Evolutionary conservation across 2,797 vertebrate genomes (phyloP).

Genomic region (Petrocephalus schoutedeni): DNA sequence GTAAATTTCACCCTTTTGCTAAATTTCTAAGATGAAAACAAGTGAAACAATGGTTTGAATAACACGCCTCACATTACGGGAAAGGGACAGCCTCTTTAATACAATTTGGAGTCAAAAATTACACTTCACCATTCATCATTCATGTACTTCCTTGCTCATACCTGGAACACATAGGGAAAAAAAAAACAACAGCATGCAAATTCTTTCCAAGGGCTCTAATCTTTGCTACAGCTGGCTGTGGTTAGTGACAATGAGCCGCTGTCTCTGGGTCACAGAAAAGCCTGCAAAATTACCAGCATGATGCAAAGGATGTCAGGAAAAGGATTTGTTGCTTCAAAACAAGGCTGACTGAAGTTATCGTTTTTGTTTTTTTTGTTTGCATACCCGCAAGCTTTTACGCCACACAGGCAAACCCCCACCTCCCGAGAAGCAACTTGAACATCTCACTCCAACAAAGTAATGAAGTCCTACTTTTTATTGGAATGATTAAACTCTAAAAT

Average conservation of each 20-base stretch:
- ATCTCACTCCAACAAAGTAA: conserved; percentile 55
- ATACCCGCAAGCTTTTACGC: not conserved
- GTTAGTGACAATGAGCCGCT: conserved; percentile 34
- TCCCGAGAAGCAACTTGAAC: not conserved
- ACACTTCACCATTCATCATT: conserved; percentile 76
- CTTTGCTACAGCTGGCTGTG: conserved; percentile 18
- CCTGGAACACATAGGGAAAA: conserved; percentile 65
- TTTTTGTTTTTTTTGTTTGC: not conserved
- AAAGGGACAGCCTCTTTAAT: conserved; percentile 80
- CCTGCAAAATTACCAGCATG: conserved; percentile 53
- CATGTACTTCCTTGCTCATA: conserved; percentile 51
- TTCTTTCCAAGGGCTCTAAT: conserved; percentile 49
- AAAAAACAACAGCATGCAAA: conserved; percentile 71
- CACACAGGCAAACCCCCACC: not conserved
- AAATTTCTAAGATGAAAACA: not conserved
- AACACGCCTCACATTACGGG: conserved; percentile 29
- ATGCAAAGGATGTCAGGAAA: conserved; percentile 27
- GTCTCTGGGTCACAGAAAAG: conserved; percentile 40
- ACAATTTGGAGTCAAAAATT: conserved; percentile 78
- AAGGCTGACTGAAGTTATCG: conserved; percentile 36
- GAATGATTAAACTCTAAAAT: conserved; percentile 56
- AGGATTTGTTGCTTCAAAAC: conserved; percentile 59
- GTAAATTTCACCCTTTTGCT: conserved; percentile 9
- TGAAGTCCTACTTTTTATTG: conserved; percentile 56
- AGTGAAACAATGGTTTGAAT: not conserved